These are phyloP conservation scores for Plemyria rubiginata DNA, from an alignment of 2,888 invertebrate genomes.

Conservation along the genomic window DNA sequence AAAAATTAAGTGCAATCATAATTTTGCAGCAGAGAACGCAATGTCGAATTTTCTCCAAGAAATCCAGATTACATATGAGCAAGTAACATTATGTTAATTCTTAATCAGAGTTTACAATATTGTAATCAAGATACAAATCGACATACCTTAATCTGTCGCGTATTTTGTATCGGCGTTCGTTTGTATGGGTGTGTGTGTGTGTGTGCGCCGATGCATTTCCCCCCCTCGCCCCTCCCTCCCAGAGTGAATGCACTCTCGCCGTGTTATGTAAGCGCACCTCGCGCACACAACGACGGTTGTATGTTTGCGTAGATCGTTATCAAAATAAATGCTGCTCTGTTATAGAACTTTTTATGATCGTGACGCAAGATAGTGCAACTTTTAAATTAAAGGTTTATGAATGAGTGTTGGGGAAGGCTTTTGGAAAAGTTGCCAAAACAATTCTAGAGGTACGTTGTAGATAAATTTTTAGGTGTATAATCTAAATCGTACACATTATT, in stretches of 20 bases:
- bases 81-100: slow-evolving; percentile 8
- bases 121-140: slow-evolving; percentile 44
- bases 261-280: slow-evolving; percentile 70
- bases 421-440: not conserved
- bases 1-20: not conserved
- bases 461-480: too few species aligned
- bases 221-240: slow-evolving; percentile 41
- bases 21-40: not conserved
- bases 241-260: slow-evolving; percentile 81
- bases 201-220: slow-evolving; percentile 70
- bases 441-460: too few species aligned
- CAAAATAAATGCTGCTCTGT: slow-evolving; percentile 36
- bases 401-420: slow-evolving; percentile 22
- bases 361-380: slow-evolving; percentile 33
- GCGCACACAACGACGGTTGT: slow-evolving; percentile 45
- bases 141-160: slow-evolving; percentile 49
- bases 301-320: slow-evolving; percentile 52
- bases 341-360: slow-evolving; percentile 39
- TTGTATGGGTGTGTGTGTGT: slow-evolving; percentile 50
- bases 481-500: too few species aligned
- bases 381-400: slow-evolving; percentile 30
- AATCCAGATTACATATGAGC: not conserved
- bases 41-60: slow-evolving; percentile 7
- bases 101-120: slow-evolving; percentile 27
- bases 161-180: slow-evolving; percentile 43